Evolutionary conservation across 2,888 invertebrate genomes (phyloP).

Genomic region (Hypomecis punctinalis): DNA sequence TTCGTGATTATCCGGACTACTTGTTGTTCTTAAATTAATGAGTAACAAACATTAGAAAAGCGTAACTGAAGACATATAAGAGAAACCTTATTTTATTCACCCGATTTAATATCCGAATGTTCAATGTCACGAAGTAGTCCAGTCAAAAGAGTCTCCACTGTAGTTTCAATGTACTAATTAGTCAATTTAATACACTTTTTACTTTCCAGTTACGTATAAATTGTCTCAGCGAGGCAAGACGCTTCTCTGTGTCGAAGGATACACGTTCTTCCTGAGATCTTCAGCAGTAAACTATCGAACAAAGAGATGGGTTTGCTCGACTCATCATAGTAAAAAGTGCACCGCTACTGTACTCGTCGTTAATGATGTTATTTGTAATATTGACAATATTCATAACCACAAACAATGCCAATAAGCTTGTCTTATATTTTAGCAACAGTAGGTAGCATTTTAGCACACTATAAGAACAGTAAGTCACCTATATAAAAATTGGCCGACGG

Average conservation of each 20-base stretch:
- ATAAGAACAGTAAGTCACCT: too few relatives aligned
- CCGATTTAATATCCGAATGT: too few relatives aligned
- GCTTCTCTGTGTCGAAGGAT: conserved; percentile 36
- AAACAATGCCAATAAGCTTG: too few relatives aligned
- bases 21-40: too few relatives aligned
- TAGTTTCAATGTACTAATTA: not conserved
- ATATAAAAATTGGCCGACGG: too few relatives aligned
- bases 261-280: conserved; percentile 26
- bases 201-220: conserved; percentile 18
- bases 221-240: conserved; percentile 39
- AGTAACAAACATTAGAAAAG: too few relatives aligned
- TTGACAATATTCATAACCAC: conserved; percentile 21
- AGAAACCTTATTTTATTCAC: too few relatives aligned
- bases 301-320: conserved; percentile 3
- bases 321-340: conserved; percentile 15
- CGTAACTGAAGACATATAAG: too few relatives aligned
- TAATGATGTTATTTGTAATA: conserved; percentile 3
- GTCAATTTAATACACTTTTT: not conserved
- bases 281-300: conserved; percentile 6
- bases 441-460: too few relatives aligned
- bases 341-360: not conserved
- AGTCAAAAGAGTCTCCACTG: not conserved
- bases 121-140: too few relatives aligned
- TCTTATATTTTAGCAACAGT: too few relatives aligned
- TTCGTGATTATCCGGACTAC: too few relatives aligned